Evolutionary conservation across 1,140 invertebrate species (phyloP).

Genomic region (Drosophila elegans): DNA sequence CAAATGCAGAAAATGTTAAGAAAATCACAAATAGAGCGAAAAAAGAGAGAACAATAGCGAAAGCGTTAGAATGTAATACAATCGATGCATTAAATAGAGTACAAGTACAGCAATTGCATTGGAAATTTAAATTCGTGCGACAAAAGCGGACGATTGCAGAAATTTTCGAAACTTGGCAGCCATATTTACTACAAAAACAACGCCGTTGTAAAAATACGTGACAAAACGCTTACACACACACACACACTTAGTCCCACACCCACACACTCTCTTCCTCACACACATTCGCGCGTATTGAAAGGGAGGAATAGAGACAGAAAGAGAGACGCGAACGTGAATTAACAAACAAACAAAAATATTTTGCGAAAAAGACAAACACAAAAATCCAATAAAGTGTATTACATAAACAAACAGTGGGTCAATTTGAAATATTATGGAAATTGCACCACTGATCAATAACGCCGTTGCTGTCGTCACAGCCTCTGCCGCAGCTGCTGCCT

Average conservation of each 20-base stretch:
- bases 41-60: conserved; percentile 51
- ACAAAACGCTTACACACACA: conserved; percentile 59
- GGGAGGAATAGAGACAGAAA: conserved; percentile 42
- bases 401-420: conserved; percentile 45
- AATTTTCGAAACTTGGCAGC: conserved; percentile 69
- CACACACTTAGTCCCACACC: conserved; percentile 15
- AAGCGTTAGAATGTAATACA: conserved; percentile 40
- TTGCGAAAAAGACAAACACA: conserved; percentile 52
- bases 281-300: conserved; percentile 5
- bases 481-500: conserved; percentile 44
- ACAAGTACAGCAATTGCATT: conserved; percentile 72
- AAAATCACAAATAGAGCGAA: conserved; percentile 43
- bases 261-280: conserved; percentile 11
- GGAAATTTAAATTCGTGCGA: conserved; percentile 77
- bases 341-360: conserved; percentile 54
- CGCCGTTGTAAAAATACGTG: conserved; percentile 75
- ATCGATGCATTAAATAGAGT: conserved; percentile 41
- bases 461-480: conserved; percentile 59
- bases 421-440: conserved; percentile 75
- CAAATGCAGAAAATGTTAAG: conserved; percentile 47
- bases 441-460: conserved; percentile 69
- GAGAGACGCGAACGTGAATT: conserved; percentile 49
- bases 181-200: conserved; percentile 73
- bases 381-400: conserved; percentile 60
- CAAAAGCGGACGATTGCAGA: conserved; percentile 50